Evolutionary conservation across 2,797 vertebrate species (phyloP).

Genomic region (Chelmon rostratus): DNA sequence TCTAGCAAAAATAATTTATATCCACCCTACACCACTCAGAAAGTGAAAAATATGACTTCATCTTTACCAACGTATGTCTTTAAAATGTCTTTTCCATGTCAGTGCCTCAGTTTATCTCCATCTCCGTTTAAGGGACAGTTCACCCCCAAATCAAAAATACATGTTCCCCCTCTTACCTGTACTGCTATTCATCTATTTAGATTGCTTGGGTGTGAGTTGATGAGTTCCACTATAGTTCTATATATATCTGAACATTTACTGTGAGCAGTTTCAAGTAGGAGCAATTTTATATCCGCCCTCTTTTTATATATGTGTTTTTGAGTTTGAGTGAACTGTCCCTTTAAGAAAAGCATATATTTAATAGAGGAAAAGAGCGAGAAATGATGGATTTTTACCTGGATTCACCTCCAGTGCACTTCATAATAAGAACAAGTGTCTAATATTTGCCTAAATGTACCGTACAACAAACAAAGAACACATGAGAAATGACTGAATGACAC

Average conservation of each 20-base stretch:
- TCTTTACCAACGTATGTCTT: neutral
- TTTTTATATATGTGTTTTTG: too few species aligned
- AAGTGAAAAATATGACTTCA: neutral
- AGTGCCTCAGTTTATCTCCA: neutral
- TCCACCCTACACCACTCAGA: neutral
- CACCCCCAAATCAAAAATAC: too few species aligned
- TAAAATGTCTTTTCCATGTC: neutral
- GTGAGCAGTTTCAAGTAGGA: too few species aligned
- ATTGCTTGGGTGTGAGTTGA: too few species aligned
- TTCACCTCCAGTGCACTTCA: conserved; percentile 34
- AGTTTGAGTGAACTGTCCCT: too few species aligned
- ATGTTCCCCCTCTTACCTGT: too few species aligned
- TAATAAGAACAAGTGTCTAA: neutral
- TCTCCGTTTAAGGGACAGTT: too few species aligned
- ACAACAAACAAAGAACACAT: conserved; percentile 11
- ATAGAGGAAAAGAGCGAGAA: neutral
- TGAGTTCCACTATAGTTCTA: too few species aligned
- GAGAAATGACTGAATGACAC: neutral
- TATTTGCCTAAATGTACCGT: neutral
- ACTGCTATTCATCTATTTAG: too few species aligned
- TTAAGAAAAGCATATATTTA: neutral
- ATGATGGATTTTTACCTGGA: neutral
- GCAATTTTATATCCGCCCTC: too few species aligned
- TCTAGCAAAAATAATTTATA: conserved; percentile 6
- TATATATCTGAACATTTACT: too few species aligned